These are phyloP conservation scores for Nudaria mundana DNA, from an alignment of 2,888 invertebrate species.

Conservation along the genomic window DNA sequence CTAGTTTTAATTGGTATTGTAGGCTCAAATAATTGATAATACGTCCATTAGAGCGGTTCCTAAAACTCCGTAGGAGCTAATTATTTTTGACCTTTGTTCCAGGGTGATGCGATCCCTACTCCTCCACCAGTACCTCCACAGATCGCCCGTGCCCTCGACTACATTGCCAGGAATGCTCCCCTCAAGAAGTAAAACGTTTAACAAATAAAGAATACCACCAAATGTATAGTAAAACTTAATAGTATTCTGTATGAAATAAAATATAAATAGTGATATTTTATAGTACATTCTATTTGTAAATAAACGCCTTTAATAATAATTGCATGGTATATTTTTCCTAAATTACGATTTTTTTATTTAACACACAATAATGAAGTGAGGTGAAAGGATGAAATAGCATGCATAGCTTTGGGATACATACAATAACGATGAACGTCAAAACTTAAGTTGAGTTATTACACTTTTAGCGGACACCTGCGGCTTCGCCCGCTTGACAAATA, in stretches of 20 bases:
- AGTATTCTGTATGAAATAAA: conserved; percentile 21
- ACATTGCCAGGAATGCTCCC: conserved; percentile 36
- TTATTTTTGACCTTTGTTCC: conserved; percentile 10
- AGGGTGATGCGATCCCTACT: conserved; percentile 67
- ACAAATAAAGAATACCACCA: conserved; percentile 16
- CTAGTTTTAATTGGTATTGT: too few relatives aligned
- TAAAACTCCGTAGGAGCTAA: background rate
- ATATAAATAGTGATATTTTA: conserved; percentile 32
- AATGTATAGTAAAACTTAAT: conserved; percentile 24
- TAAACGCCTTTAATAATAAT: background rate
- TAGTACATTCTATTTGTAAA: conserved; percentile 12
- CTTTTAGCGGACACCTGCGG: too few relatives aligned
- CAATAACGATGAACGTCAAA: too few relatives aligned
- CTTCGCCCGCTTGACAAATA: too few relatives aligned
- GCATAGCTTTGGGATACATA: too few relatives aligned
- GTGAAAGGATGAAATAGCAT: too few relatives aligned
- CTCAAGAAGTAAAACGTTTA: conserved; percentile 32
- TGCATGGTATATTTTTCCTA: too few relatives aligned
- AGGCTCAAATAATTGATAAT: background rate
- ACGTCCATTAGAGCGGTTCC: background rate
- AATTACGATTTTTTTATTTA: too few relatives aligned
- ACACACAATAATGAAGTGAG: too few relatives aligned
- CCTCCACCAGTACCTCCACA: conserved; percentile 72
- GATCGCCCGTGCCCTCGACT: conserved; percentile 67
- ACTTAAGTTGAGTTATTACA: too few relatives aligned